Evolutionary conservation across 2,888 invertebrate genomes (phyloP).

Genomic region (Chromoteleia sp.): DNA sequence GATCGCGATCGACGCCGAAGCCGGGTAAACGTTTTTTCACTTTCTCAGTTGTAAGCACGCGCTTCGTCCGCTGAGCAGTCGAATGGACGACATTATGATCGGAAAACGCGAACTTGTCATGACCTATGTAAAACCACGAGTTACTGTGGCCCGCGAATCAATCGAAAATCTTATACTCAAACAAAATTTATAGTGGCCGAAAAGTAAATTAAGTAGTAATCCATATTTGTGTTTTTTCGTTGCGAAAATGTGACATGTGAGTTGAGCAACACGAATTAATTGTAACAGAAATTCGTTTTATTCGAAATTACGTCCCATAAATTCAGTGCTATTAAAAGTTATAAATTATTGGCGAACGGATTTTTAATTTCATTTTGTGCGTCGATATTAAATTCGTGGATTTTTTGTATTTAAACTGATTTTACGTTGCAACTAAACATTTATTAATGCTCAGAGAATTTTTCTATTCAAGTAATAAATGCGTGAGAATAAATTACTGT

Average conservation of each 20-base stretch:
- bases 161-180: background rate
- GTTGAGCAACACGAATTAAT: constrained; percentile 1
- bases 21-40: constrained; percentile 44
- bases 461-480: background rate
- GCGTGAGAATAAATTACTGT: constrained; percentile 2
- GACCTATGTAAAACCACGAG: constrained; percentile 17
- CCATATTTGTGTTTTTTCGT: constrained; percentile 1
- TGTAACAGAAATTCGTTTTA: background rate
- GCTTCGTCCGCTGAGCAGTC: constrained; percentile 31
- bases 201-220: background rate
- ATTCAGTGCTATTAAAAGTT: background rate
- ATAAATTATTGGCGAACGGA: too few relatives aligned
- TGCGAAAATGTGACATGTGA: constrained; percentile 31
- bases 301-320: background rate
- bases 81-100: constrained; percentile 41
- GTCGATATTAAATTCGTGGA: too few relatives aligned
- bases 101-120: constrained; percentile 25
- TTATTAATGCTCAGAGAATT: too few relatives aligned
- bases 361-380: too few relatives aligned
- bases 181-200: constrained; percentile 19
- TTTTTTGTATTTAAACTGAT: too few relatives aligned
- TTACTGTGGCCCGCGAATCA: constrained; percentile 12
- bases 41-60: constrained; percentile 52
- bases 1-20: constrained; percentile 51
- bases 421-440: too few relatives aligned